Conservation (phyloP, 2,113 vertebrate species). For the Zapus hudsonius region DNA sequence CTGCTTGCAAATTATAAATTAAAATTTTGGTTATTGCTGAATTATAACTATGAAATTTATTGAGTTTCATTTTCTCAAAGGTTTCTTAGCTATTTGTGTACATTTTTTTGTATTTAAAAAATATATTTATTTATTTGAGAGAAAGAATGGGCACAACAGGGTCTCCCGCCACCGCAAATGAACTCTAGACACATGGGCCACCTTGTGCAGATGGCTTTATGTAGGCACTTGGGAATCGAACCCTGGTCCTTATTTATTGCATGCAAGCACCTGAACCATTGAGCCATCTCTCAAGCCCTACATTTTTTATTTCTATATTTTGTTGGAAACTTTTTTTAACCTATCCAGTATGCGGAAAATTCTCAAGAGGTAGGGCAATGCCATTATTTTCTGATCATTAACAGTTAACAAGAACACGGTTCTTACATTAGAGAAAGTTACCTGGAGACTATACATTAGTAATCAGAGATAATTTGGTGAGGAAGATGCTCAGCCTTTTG, state of each 20-base stretch:
- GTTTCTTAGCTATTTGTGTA: conserved; percentile 5
- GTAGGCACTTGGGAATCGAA: no score
- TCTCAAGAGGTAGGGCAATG: not conserved
- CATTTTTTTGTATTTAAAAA: no score
- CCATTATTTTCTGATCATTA: not conserved
- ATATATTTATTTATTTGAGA: no score
- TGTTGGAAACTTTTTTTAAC: not conserved
- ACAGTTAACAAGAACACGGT: not conserved
- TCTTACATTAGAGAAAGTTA: conserved; percentile 23
- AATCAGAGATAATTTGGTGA: conserved; percentile 9
- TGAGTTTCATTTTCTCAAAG: not conserved
- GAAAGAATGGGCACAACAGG: no score
- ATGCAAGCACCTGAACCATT: no score
- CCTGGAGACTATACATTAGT: not conserved
- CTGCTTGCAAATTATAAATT: no score
- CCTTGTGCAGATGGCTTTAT: no score
- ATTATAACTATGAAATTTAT: not conserved
- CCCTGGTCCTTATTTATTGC: no score
- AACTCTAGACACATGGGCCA: no score
- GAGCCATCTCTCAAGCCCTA: no score
- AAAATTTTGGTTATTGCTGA: no score
- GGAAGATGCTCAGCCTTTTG: conserved; percentile 6
- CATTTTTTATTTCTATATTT: conserved; percentile 54
- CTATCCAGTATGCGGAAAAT: not conserved
- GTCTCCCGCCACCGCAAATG: no score